phyloP scores from a whole-genome alignment of 1,140 invertebrate species.

The Choristoneura fumiferana region DNA sequence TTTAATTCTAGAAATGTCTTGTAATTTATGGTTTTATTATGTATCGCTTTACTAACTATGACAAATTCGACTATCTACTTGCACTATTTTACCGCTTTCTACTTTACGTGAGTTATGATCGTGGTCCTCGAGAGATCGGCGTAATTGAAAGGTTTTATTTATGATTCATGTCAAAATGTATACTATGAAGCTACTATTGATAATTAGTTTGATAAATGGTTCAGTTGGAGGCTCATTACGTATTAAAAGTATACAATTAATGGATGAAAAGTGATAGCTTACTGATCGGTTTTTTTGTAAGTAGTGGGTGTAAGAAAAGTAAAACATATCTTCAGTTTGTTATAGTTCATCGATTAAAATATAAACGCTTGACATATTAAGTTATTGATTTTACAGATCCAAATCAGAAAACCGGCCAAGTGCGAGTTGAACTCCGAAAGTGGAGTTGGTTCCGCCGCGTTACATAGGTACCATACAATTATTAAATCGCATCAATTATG shows the following conservation, averaged over 20 bases:
- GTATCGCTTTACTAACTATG: slow-evolving; percentile 19
- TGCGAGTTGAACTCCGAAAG: too few relatives aligned
- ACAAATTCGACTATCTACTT: slow-evolving; percentile 8
- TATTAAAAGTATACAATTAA: not conserved
- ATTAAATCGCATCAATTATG: too few relatives aligned
- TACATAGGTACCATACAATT: too few relatives aligned
- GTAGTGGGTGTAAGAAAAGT: too few relatives aligned
- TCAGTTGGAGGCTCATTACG: not conserved
- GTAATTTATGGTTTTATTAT: slow-evolving; percentile 40
- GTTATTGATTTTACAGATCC: too few relatives aligned
- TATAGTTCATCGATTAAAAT: too few relatives aligned
- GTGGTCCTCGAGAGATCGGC: not conserved
- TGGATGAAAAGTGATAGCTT: not conserved
- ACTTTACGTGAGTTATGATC: not conserved
- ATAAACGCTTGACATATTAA: too few relatives aligned
- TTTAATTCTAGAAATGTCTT: slow-evolving; percentile 39
- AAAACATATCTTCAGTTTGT: too few relatives aligned
- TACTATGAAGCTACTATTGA: slow-evolving; percentile 8
- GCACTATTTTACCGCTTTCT: slow-evolving; percentile 16
- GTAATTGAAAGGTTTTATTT: slow-evolving; percentile 15
- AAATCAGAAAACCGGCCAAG: too few relatives aligned
- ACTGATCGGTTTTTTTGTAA: not conserved
- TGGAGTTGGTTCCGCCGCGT: too few relatives aligned
- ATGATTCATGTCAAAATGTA: slow-evolving; percentile 13
- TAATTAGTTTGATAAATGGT: slow-evolving; percentile 9